Conservation (phyloP, 1,140 invertebrate genomes). For the Melipona quadrifasciata region DNA sequence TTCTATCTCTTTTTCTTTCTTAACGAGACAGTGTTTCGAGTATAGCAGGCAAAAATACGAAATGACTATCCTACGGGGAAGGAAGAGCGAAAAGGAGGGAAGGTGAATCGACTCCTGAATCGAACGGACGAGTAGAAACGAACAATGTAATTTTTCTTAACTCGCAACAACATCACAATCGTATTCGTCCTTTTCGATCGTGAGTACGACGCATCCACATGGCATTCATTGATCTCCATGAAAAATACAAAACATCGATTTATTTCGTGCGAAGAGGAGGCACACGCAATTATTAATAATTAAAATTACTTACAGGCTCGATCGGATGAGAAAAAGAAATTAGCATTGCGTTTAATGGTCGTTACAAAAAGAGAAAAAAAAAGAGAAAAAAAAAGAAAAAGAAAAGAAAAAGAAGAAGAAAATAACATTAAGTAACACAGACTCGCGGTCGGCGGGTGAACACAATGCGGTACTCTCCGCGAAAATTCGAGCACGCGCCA, state of each 20-base stretch:
- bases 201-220: not conserved
- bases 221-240: not conserved
- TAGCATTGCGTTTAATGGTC: constrained; percentile 47
- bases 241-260: not conserved
- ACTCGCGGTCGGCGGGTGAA: constrained; percentile 73
- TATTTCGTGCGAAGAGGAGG: not conserved
- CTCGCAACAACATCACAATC: not conserved
- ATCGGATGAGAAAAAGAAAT: not conserved
- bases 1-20: not conserved
- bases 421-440: constrained; percentile 65
- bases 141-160: constrained; percentile 1
- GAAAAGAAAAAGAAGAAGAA: constrained; percentile 1
- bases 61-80: constrained; percentile 4
- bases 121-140: not conserved
- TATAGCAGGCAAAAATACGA: not conserved
- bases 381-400: not conserved
- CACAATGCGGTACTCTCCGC: constrained; percentile 64
- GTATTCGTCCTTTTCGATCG: not conserved
- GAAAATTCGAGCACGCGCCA: constrained; percentile 33
- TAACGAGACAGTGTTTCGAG: not conserved
- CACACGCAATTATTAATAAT: not conserved
- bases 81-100: not conserved
- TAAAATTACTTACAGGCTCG: not conserved
- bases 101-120: not conserved
- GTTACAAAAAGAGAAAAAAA: constrained; percentile 19